These are phyloP conservation scores for Malaclemys terrapin DNA, from an alignment of 2,113 vertebrate genomes.

Conservation along the genomic window DNA sequence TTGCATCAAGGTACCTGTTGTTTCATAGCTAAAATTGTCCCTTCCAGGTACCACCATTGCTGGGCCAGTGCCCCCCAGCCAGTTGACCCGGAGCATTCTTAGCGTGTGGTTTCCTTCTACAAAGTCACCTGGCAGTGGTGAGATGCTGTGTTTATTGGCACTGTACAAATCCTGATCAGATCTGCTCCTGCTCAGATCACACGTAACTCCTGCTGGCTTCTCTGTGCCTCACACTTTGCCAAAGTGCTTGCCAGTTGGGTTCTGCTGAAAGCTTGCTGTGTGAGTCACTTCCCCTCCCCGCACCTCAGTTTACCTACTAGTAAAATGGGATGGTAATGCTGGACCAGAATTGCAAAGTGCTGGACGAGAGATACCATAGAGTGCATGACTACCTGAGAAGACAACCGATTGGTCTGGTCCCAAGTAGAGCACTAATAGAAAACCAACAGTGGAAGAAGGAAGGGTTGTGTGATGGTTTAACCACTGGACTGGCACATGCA, in stretches of 20 bases:
- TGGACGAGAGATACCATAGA: neutral
- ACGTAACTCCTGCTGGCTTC: neutral
- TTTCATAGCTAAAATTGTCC: neutral
- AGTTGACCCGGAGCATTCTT: neutral
- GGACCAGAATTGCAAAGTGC: neutral
- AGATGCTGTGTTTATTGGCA: too few species aligned
- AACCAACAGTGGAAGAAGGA: neutral
- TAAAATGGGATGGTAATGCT: neutral
- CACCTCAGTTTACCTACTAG: neutral
- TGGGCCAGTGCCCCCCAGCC: neutral
- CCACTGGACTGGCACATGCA: neutral
- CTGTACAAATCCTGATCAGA: neutral
- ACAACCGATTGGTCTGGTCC: neutral
- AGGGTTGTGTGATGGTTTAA: neutral
- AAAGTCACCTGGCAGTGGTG: too few species aligned
- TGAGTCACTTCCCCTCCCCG: neutral
- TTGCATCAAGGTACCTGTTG: neutral
- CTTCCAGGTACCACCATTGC: neutral
- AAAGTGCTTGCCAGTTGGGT: neutral
- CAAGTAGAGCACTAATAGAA: neutral
- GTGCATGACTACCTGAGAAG: neutral
- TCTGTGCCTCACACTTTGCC: neutral
- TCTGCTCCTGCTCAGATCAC: neutral
- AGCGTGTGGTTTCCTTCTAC: neutral
- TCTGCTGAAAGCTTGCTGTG: neutral